Percentiles rank a stretch among this genome's conserved stretches.
Conservation (phyloP, 1,140 invertebrate species). For the Paralvinella palmiformis region DNA sequence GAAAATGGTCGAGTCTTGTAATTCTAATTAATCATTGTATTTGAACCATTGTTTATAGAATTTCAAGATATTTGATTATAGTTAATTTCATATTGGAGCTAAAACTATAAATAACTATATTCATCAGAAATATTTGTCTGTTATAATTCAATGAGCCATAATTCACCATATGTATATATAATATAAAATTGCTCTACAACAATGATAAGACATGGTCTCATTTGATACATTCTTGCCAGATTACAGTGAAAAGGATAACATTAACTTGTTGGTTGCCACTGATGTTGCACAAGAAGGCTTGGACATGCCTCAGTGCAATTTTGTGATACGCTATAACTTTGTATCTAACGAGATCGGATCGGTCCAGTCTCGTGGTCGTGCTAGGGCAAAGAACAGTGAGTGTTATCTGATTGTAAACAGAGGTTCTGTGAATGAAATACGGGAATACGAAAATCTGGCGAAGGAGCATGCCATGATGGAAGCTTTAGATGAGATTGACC, state of each 20-base stretch:
- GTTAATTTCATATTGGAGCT: too few species aligned
- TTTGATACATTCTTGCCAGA: too few species aligned
- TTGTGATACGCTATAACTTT: conserved; percentile 21
- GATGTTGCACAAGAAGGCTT: conserved; percentile 22
- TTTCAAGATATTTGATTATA: too few species aligned
- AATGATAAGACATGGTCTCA: conserved; percentile 1
- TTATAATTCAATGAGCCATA: too few species aligned
- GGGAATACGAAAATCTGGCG: conserved; percentile 16
- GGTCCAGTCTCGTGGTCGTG: conserved; percentile 19
- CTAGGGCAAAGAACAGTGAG: conserved; percentile 18
- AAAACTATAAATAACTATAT: too few species aligned
- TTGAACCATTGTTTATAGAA: too few species aligned
- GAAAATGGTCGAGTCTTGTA: too few species aligned
- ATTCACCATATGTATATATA: not conserved
- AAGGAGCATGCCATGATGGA: conserved; percentile 17
- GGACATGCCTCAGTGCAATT: conserved; percentile 20
- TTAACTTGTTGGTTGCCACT: conserved; percentile 7
- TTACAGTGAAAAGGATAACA: too few species aligned
- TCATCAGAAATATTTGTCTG: too few species aligned
- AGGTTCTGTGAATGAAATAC: conserved; percentile 8
- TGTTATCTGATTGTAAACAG: conserved; percentile 10
- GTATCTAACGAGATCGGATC: conserved; percentile 23
- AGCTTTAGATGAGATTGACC: not conserved
- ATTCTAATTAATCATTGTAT: too few species aligned
- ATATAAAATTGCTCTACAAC: not conserved